phyloP scores from a whole-genome alignment of 2,888 invertebrate species.

The Labia minor region DNA sequence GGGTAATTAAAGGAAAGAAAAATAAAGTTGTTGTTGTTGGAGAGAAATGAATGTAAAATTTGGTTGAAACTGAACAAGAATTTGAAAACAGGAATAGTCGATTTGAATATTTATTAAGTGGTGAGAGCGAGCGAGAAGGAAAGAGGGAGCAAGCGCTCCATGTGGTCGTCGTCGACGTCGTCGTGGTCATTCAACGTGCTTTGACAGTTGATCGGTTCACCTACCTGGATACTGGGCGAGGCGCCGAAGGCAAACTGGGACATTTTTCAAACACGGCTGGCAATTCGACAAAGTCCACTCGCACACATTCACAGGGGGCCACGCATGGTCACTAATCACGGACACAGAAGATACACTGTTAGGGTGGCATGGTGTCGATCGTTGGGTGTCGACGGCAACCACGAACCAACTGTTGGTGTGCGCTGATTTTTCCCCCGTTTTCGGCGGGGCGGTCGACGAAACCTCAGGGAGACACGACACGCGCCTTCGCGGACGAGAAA shows the following conservation, averaged over 20 bases:
- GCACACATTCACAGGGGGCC: constrained; percentile 23
- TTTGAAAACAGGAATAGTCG: neutral
- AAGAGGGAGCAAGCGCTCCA: neutral
- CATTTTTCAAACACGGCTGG: constrained; percentile 42
- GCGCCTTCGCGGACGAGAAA: constrained; percentile 2
- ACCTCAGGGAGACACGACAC: neutral
- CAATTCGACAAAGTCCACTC: constrained; percentile 35
- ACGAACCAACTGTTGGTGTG: too few relatives aligned
- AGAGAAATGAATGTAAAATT: too few relatives aligned
- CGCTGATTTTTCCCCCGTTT: too few relatives aligned
- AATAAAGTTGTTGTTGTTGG: too few relatives aligned
- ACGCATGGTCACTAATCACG: constrained; percentile 3
- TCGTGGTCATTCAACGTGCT: neutral
- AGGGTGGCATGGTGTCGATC: too few relatives aligned
- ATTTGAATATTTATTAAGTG: constrained; percentile 1
- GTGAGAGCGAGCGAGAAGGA: neutral
- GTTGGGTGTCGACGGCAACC: too few relatives aligned
- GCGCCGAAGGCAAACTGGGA: constrained; percentile 56
- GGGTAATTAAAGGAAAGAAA: neutral
- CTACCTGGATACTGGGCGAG: constrained; percentile 54
- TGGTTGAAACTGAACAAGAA: neutral
- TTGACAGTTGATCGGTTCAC: constrained; percentile 24
- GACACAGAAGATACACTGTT: too few relatives aligned
- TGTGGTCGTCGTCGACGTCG: too few relatives aligned
- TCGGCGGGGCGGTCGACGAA: neutral